These are phyloP conservation scores for Osmerus eperlanus DNA, from an alignment of 2,113 vertebrate genomes.

Conservation along the genomic window DNA sequence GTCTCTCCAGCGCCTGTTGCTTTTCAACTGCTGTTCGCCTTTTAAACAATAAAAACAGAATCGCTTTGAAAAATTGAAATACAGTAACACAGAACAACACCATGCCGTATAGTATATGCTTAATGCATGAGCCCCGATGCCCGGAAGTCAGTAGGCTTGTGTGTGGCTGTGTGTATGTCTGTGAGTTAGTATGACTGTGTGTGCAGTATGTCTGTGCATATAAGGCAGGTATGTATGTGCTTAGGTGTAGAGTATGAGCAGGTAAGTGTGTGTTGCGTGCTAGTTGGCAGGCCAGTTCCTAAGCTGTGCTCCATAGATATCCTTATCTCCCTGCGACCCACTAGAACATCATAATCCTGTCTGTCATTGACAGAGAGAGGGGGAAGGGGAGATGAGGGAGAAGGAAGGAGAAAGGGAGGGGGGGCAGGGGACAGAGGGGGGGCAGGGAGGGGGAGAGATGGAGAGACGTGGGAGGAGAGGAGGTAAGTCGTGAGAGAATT, in stretches of 20 bases:
- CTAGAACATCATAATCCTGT: neutral
- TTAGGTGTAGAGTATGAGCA: neutral
- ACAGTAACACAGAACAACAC: neutral
- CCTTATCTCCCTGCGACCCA: neutral
- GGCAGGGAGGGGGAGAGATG: neutral
- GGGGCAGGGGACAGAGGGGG: neutral
- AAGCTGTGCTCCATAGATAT: neutral
- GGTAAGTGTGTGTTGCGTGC: neutral
- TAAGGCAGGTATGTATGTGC: no score
- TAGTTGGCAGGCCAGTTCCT: neutral
- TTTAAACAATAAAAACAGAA: neutral
- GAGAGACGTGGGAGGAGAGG: neutral
- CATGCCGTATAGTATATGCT: no score
- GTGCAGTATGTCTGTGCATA: neutral
- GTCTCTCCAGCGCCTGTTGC: no score
- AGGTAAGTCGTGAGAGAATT: neutral
- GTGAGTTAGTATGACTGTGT: neutral
- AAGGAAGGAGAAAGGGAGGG: neutral
- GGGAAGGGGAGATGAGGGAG: neutral
- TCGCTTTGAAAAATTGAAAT: neutral
- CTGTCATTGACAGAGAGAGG: neutral
- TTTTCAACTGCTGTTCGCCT: neutral
- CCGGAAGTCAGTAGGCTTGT: no score
- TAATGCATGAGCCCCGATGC: no score
- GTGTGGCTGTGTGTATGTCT: neutral